These are phyloP conservation scores for Peromyscus maniculatus DNA, from an alignment of 2,113 vertebrate genomes.

Conservation along the genomic window DNA sequence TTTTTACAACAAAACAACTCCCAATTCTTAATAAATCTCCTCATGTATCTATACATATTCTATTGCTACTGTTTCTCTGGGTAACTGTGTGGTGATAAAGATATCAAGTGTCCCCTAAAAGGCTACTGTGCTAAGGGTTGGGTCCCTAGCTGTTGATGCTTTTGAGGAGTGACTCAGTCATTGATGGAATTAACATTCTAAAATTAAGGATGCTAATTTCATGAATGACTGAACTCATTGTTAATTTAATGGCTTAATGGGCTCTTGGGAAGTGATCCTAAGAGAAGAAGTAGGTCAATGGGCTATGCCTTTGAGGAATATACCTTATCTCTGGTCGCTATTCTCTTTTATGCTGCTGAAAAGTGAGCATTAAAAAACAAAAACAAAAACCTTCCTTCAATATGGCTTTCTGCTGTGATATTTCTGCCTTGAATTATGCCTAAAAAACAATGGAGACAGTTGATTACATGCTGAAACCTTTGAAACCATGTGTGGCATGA, in stretches of 20 bases:
- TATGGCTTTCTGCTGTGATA: background rate
- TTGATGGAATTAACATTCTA: background rate
- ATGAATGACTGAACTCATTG: background rate
- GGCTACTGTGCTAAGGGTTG: background rate
- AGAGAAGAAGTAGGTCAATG: background rate
- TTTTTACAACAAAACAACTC: fast-evolving
- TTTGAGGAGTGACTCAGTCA: background rate
- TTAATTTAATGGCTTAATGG: background rate
- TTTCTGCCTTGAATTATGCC: background rate
- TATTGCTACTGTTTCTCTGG: background rate
- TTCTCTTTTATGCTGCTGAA: background rate
- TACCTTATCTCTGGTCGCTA: background rate
- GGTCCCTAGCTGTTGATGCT: background rate
- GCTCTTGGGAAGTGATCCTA: background rate
- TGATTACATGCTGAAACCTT: background rate
- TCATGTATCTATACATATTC: background rate
- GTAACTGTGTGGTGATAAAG: background rate
- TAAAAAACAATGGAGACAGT: background rate
- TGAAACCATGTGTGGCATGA: too few species aligned
- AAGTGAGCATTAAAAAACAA: background rate
- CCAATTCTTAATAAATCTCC: background rate
- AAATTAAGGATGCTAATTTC: background rate
- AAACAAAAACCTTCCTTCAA: background rate
- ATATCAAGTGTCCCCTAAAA: background rate
- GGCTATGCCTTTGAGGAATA: background rate